phyloP scores from a whole-genome alignment of 2,797 vertebrate species.

The Echiichthys vipera region DNA sequence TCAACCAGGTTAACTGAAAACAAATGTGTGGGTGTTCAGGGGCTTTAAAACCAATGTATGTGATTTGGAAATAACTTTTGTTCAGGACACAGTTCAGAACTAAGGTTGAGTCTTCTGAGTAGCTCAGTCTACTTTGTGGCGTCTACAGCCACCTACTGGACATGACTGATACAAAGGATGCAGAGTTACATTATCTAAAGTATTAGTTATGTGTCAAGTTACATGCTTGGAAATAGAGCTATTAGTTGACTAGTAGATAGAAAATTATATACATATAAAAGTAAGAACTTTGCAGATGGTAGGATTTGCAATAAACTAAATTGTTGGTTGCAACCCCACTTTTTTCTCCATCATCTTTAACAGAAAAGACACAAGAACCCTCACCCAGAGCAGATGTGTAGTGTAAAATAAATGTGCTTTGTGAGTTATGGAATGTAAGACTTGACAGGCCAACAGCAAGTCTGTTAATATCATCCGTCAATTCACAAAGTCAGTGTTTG shows the following conservation, averaged over 20 bases:
- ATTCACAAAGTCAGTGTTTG: background rate
- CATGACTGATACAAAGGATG: background rate
- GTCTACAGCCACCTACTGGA: constrained; percentile 59
- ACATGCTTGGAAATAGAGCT: background rate
- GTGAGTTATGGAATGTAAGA: background rate
- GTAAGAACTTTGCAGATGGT: background rate
- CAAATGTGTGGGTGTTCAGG: too few relatives aligned
- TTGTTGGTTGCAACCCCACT: background rate
- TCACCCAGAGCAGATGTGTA: accelerated
- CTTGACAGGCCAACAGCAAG: background rate
- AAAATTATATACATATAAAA: too few relatives aligned
- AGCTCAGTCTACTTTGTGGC: background rate
- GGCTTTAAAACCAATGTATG: too few relatives aligned
- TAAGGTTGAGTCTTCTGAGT: background rate
- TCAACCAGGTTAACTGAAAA: too few relatives aligned
- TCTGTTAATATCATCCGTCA: background rate
- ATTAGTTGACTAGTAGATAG: background rate
- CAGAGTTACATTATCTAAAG: background rate
- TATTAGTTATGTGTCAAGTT: background rate
- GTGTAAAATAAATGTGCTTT: background rate
- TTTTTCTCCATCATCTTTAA: background rate
- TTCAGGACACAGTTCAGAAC: background rate
- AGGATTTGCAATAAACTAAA: too few relatives aligned
- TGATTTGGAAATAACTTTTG: background rate
- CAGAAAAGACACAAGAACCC: background rate